phyloP scores from a whole-genome alignment of 2,113 vertebrate genomes.

The Anoplopoma fimbria region DNA sequence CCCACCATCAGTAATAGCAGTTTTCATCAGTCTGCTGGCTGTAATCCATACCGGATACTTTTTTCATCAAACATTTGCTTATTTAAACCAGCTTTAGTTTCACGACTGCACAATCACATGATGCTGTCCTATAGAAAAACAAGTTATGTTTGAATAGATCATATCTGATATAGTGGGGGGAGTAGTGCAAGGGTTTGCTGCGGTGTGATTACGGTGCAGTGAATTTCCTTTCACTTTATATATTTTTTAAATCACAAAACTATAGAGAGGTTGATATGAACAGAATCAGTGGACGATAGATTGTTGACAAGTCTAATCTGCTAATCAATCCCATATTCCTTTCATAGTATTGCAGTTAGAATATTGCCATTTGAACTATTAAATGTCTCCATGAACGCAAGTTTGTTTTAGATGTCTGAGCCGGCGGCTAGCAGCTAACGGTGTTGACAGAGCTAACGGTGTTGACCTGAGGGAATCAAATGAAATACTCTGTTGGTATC shows the following conservation, averaged over 20 bases:
- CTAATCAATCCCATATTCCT: background rate
- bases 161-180: background rate
- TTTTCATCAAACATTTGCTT: background rate
- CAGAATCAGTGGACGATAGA: too few relatives aligned
- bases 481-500: too few relatives aligned
- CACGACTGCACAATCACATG: conserved; percentile 3
- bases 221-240: background rate
- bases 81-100: background rate
- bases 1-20: background rate
- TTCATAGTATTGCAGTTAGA: background rate
- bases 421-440: too few relatives aligned
- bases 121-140: background rate
- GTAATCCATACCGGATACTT: background rate
- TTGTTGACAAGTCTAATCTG: background rate
- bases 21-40: background rate
- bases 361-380: too few relatives aligned
- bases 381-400: too few relatives aligned
- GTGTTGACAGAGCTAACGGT: too few relatives aligned
- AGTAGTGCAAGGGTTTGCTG: background rate
- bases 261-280: background rate
- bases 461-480: too few relatives aligned
- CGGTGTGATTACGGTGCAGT: background rate
- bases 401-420: too few relatives aligned
- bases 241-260: background rate
- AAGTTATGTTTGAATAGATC: background rate